phyloP scores from a whole-genome alignment of 2,113 vertebrate species.

The Sula dactylatra region DNA sequence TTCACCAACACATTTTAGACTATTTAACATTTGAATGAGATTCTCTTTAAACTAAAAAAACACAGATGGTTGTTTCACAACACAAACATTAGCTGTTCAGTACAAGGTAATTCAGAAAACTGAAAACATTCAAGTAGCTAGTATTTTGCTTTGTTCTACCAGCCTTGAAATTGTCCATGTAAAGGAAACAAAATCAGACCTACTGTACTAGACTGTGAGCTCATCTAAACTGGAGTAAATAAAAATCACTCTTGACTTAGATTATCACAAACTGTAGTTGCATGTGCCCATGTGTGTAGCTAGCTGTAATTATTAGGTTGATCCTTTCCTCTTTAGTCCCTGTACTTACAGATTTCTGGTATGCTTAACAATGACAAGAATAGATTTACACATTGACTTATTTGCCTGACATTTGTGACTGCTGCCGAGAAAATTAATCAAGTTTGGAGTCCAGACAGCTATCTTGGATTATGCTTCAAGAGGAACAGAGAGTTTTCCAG shows the following conservation, averaged over 20 bases:
- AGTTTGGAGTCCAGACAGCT: neutral
- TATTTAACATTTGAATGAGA: slow-evolving; percentile 30
- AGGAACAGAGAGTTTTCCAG: neutral
- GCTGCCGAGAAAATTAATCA: neutral
- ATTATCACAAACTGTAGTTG: neutral
- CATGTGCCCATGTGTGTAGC: neutral
- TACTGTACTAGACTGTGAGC: neutral
- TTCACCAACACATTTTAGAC: slow-evolving; percentile 14
- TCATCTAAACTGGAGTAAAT: neutral
- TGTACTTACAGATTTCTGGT: neutral
- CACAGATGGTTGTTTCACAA: slow-evolving; percentile 39
- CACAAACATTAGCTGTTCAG: slow-evolving; percentile 47
- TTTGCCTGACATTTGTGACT: neutral
- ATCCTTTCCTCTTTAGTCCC: neutral
- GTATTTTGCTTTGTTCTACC: neutral
- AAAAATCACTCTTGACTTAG: neutral
- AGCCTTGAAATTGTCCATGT: neutral
- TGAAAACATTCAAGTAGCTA: slow-evolving; percentile 22
- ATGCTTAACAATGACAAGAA: neutral
- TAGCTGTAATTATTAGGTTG: neutral
- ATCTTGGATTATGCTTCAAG: neutral
- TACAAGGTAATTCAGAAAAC: slow-evolving; percentile 55
- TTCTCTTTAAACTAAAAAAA: slow-evolving; percentile 40
- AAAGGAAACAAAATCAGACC: slow-evolving; percentile 2
- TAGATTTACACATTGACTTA: neutral